phyloP scores from a whole-genome alignment of 37 sponge, comb jelly and placozoan genomes.

The Mnemiopsis leidyi region DNA sequence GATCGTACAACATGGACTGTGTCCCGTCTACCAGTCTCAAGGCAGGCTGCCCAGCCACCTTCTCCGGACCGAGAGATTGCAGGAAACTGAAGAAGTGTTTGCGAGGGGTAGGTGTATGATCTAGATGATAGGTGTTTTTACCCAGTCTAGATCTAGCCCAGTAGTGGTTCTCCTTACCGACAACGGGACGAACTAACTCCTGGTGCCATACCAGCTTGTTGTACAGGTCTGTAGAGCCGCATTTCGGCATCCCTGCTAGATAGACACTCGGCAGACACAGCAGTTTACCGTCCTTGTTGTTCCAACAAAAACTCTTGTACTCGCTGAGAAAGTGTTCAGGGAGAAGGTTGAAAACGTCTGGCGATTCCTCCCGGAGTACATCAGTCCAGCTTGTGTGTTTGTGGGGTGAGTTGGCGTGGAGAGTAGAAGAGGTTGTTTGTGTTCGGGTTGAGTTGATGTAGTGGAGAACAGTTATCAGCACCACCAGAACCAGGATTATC shows the following conservation, averaged over 20 bases:
- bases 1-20: constrained; percentile 19
- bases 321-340: neutral
- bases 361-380: neutral
- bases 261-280: constrained; percentile 17
- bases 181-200: neutral
- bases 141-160: constrained; percentile 23
- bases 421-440: neutral
- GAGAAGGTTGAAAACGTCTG: neutral
- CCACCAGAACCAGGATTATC: neutral
- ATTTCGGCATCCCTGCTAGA: constrained; percentile 15
- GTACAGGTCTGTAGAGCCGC: constrained; percentile 14
- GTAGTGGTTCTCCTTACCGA: constrained; percentile 29
- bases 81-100: neutral
- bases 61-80: neutral
- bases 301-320: constrained; percentile 19
- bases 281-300: neutral
- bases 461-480: neutral
- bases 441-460: neutral
- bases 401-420: neutral
- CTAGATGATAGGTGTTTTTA: neutral
- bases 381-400: neutral
- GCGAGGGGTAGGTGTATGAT: neutral
- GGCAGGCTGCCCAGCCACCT: neutral
- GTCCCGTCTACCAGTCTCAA: neutral
- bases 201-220: constrained; percentile 32